Evolutionary conservation across 2,113 vertebrate species (phyloP).

Genomic region (Strix uralensis): DNA sequence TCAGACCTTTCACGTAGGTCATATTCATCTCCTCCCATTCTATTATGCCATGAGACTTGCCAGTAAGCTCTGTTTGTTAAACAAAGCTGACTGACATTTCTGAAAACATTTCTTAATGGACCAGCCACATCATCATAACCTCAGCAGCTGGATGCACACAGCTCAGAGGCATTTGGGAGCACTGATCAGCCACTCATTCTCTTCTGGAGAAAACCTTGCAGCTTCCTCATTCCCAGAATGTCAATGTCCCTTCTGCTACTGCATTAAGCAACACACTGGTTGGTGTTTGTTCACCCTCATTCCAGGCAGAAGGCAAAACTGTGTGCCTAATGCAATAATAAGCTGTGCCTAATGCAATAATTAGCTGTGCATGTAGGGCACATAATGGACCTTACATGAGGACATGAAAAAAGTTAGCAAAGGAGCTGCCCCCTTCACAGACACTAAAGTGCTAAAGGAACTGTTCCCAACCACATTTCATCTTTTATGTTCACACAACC

Average conservation of each 20-base stretch:
- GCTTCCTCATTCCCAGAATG: neutral
- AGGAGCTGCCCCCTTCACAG: neutral
- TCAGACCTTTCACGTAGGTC: neutral
- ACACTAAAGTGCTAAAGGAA: neutral
- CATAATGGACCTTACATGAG: neutral
- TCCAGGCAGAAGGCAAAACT: neutral
- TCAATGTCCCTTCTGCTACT: neutral
- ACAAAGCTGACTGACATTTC: constrained; percentile 42
- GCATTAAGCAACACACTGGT: neutral
- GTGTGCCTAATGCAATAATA: neutral
- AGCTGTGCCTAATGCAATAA: neutral
- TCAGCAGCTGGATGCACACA: neutral
- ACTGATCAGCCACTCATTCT: neutral
- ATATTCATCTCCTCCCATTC: neutral
- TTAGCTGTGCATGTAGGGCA: neutral
- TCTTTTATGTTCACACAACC: neutral
- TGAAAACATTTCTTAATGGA: constrained; percentile 25
- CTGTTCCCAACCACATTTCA: neutral
- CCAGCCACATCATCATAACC: neutral
- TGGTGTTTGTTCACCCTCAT: neutral
- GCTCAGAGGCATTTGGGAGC: neutral
- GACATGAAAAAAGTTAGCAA: neutral
- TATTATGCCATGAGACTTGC: neutral
- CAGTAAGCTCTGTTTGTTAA: constrained; percentile 14
- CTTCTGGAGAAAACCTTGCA: constrained; percentile 15